phyloP scores from a whole-genome alignment of 2,113 vertebrate genomes.

The Siniperca chuatsi region DNA sequence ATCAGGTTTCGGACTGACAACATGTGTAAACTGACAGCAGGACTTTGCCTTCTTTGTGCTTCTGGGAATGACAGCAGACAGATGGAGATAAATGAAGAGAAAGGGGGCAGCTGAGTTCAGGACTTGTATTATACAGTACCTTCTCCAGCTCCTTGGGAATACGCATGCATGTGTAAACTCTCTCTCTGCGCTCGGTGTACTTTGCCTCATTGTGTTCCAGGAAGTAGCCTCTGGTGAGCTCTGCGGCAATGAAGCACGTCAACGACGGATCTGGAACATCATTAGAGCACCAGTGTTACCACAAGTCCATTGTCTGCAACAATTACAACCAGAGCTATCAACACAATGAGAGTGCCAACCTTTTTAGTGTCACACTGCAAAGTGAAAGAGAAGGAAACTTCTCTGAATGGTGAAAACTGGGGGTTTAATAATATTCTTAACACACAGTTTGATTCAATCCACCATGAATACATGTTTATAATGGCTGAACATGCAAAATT shows the following conservation, averaged over 20 bases:
- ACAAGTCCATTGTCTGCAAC: slow-evolving; percentile 58
- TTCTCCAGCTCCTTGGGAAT: slow-evolving; percentile 98
- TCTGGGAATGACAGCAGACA: background rate
- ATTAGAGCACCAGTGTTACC: slow-evolving; percentile 64
- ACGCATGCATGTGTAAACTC: slow-evolving; percentile 97
- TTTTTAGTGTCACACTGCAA: slow-evolving; percentile 12
- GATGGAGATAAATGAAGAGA: background rate
- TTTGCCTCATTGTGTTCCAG: slow-evolving; percentile 99
- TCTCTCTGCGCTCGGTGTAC: slow-evolving; percentile 94
- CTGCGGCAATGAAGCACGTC: slow-evolving; percentile 92
- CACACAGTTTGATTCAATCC: slow-evolving; percentile 3
- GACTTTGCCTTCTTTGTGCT: background rate
- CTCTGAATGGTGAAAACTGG: slow-evolving; percentile 5
- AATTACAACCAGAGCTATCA: slow-evolving; percentile 33
- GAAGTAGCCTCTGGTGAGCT: slow-evolving; percentile 97
- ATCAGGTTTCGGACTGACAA: background rate
- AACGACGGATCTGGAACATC: slow-evolving; percentile 90
- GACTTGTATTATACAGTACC: slow-evolving; percentile 78
- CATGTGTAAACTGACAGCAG: no score
- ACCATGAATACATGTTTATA: background rate
- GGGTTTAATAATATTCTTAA: background rate
- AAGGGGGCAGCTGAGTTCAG: background rate
- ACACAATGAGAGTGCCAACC: slow-evolving; percentile 38
- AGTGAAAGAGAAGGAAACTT: slow-evolving; percentile 43
- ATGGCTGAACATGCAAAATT: background rate